Evolutionary conservation across 2,797 vertebrate genomes (phyloP), one percentile per base, ranked within the genome.

Genomic region (Bucorvus abyssinicus): DNA sequence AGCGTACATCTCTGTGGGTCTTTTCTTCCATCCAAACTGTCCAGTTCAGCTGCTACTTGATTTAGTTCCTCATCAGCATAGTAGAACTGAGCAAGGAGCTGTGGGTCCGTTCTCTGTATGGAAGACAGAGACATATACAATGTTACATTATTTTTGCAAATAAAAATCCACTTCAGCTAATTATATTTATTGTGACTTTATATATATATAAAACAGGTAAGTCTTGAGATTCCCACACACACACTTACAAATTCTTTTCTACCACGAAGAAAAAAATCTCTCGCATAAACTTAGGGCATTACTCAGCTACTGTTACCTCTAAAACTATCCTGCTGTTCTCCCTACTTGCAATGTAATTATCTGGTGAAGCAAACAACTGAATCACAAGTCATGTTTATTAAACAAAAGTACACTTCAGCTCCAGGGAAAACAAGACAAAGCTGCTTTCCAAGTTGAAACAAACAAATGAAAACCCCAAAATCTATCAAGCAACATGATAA

Each of bases 71-170:
- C 99, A 74, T 99, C 99, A 5, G 99, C 99, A 2, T 99, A 99
- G 98, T 99, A 99, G 98, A 99, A 99, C 97, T 99, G 99, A 91
- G 99, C 99, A 89, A 99, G 98, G 87, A 99, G 98, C 97, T 99
- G 99, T 0, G 99, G 99, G 97, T 99, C 99, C 6, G 99, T 99
- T 97, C 99, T 99, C 99, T 99, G 97, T 6, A 65, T 83, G 55
- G 61, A 77, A 94, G 53, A 95, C 24, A 84, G 2, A 67, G 12
- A 86, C 17, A 73, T 8, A 63, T 2, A 64, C 6, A 76, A 30
- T 3, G 52, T 36, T 17, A 79, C 24, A 29, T 89, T 45, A 68
- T 7, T 63, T 68, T 45, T 40, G 22, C 7, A 69, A 69, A 20
- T 55, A 27, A 76, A 61, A n/a, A 4, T 0, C 4, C 3, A 19